phyloP scores from a whole-genome alignment of 2,888 invertebrate species.

The Glyphotaelius pellucidus region DNA sequence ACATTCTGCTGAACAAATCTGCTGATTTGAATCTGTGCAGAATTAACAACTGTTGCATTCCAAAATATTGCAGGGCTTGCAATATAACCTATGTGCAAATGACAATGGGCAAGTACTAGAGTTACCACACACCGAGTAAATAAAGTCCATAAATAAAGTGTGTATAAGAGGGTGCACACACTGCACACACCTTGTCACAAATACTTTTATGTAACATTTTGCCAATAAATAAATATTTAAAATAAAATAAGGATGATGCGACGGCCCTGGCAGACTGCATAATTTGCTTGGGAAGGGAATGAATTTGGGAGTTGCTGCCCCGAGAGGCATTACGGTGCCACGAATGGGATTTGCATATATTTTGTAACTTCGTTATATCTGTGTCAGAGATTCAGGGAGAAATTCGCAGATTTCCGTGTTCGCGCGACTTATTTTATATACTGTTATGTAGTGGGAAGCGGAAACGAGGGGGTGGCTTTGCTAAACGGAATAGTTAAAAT shows the following conservation, averaged over 20 bases:
- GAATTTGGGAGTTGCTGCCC: conserved; percentile 51
- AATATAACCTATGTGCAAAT: no score
- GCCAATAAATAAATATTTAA: no score
- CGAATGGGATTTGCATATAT: conserved; percentile 53
- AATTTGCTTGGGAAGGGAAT: conserved; percentile 40
- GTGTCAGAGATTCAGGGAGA: conserved; percentile 13
- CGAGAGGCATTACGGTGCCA: conserved; percentile 40
- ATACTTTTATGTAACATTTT: no score
- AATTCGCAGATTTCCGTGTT: conserved; percentile 27
- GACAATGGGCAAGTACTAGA: no score
- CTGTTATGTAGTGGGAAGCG: neutral
- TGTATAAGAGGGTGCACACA: no score
- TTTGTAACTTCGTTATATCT: conserved; percentile 47
- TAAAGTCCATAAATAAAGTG: no score
- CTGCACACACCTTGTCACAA: no score
- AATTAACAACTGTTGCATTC: no score
- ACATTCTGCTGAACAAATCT: no score
- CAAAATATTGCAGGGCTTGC: no score
- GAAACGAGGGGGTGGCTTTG: neutral
- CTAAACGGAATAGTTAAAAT: neutral
- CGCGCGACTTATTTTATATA: neutral
- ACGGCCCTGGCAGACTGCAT: neutral
- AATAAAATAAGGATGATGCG: neutral
- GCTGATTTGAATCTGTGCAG: no score
- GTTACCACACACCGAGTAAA: no score